Evolutionary conservation across 2,113 vertebrate species (phyloP).

Genomic region (Prunella himalayana): DNA sequence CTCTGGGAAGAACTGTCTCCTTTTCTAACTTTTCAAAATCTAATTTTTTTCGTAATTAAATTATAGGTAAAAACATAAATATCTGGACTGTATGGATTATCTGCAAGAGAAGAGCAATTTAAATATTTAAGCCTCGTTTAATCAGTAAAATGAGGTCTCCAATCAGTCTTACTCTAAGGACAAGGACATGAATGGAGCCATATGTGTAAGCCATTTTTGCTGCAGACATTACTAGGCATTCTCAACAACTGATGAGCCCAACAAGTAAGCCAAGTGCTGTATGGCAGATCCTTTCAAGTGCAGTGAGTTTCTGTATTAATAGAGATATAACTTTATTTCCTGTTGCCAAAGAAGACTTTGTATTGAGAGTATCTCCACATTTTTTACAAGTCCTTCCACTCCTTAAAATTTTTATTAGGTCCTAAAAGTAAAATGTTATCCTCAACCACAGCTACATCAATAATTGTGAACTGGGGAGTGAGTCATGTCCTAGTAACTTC

Average conservation of each 20-base stretch:
- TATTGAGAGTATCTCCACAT: neutral
- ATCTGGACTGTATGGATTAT: neutral
- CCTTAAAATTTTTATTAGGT: neutral
- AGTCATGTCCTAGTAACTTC: neutral
- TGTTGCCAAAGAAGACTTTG: neutral
- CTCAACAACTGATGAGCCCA: neutral
- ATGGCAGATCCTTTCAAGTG: neutral
- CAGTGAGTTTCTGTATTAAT: neutral
- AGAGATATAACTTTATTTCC: neutral
- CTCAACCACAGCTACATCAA: neutral
- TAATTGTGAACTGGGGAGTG: fast-evolving
- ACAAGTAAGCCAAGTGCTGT: neutral
- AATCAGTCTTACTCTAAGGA: neutral
- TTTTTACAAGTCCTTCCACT: neutral
- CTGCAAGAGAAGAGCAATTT: neutral
- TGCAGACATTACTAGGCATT: neutral
- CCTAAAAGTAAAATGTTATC: neutral
- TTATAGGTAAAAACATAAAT: neutral
- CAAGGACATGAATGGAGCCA: neutral
- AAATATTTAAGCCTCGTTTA: neutral
- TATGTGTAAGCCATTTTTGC: neutral
- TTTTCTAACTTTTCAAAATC: neutral
- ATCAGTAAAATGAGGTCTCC: neutral
- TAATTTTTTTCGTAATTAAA: neutral
- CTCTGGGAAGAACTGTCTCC: neutral